Evolutionary conservation across 2,888 invertebrate species (phyloP), one percentile per base, ranked within the genome.

Genomic region (Zaprionus obscuricornis): DNA sequence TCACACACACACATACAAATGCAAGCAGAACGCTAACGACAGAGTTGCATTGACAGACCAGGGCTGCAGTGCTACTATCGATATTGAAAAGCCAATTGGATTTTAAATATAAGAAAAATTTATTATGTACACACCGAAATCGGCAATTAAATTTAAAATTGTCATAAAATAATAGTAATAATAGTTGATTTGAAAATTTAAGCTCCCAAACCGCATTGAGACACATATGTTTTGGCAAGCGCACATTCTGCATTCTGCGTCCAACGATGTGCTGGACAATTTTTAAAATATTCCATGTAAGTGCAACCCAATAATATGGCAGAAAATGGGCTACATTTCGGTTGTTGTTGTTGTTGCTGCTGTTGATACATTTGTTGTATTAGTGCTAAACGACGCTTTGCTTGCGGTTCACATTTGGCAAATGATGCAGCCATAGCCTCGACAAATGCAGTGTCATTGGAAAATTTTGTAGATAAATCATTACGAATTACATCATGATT

Each of bases 271-370:
- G 72, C 63, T 0, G 90, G 89, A 45, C 90, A 90, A 56, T 89
- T 89, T 42, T 88, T 87, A 33, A 90, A 90, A 33, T 89, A 90
- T 36, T 90, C 89, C 86, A 88, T 90, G 29, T 89, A 89, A 0
- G 88, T 85, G 62, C 89, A 90, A 0, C 89, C 89, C 1, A 89
- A 75, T 3, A 90, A 33, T 29, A 89, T 85, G 2, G 89, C 89
- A 0, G 89, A 72, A 39, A 88, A 87, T 2, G 88, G 89, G 60
- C 88, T 90, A 43, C 89, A 90, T 4, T 71, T 72, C 2, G 66
- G 68, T 13, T 72, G 50, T 14, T 62, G 64, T n/a, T 67, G 20
- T 2, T n/a, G 1, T 27, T 43, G 56, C 3, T 52, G 56, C 27
- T 66, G 63, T 0, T 60, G 40, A 27, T 57, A 67, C 1, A 66